Evolutionary conservation across 2,113 vertebrate genomes (phyloP).

Genomic region (Macrotus californicus): DNA sequence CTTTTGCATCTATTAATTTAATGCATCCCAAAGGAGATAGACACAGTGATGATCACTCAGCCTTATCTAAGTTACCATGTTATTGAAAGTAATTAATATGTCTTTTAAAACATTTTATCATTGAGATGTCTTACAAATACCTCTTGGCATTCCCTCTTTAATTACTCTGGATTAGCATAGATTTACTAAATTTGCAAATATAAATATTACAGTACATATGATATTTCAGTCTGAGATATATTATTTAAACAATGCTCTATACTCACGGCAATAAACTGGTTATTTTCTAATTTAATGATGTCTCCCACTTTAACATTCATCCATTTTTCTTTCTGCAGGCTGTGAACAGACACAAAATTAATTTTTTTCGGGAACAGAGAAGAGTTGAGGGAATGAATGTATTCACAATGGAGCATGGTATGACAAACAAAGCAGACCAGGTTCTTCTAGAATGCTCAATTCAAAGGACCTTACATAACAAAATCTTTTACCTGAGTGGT

Average conservation of each 20-base stretch:
- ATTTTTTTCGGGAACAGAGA: neutral
- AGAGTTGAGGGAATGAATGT: neutral
- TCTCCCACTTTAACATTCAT: constrained; percentile 80
- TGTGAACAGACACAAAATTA: constrained; percentile 51
- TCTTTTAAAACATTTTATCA: constrained; percentile 3
- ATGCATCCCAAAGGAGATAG: neutral
- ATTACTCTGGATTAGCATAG: neutral
- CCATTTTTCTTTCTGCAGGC: constrained; percentile 81
- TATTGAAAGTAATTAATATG: neutral
- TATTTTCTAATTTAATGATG: constrained; percentile 81
- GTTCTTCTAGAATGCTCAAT: neutral
- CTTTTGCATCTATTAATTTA: neutral
- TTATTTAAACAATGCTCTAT: constrained; percentile 11
- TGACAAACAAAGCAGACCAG: neutral
- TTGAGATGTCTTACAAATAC: neutral
- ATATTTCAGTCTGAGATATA: neutral
- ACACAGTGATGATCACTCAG: neutral
- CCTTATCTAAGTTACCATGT: neutral
- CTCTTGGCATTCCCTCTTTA: neutral
- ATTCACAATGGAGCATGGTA: neutral
- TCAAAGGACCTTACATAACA: neutral
- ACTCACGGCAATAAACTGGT: constrained; percentile 86
- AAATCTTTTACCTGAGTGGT: neutral
- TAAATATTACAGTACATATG: neutral
- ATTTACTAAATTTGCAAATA: constrained; percentile 28